These are phyloP conservation scores for Rhinella marina DNA, from an alignment of 2,797 vertebrate species.

Conservation along the genomic window DNA sequence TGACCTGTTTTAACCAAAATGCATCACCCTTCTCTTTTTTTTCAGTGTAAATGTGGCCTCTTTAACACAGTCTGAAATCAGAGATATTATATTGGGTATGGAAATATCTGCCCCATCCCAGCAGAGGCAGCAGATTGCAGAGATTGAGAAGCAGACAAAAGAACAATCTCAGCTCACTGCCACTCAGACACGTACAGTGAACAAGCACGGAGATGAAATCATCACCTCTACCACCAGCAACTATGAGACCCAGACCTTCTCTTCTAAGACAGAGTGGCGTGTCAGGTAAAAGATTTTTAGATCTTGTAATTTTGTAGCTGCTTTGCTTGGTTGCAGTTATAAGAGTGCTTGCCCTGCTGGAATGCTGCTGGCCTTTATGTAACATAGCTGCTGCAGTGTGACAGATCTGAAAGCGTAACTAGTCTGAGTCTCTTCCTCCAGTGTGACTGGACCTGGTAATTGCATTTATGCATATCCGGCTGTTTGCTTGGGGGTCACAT, in stretches of 20 bases:
- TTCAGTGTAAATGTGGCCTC: conserved; percentile 96
- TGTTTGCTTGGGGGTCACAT: not conserved
- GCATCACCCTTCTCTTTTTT: conserved; percentile 34
- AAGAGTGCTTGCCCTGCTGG: not conserved
- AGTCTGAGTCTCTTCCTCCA: not conserved
- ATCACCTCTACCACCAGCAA: conserved; percentile 99
- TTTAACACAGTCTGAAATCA: conserved; percentile 96
- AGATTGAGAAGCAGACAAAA: conserved; percentile 99
- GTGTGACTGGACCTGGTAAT: not conserved
- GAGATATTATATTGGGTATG: conserved; percentile 99
- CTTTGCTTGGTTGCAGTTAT: not conserved
- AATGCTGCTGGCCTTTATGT: not conserved
- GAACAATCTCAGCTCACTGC: conserved; percentile 98
- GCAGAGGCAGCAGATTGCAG: conserved; percentile 97
- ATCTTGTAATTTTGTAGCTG: no score
- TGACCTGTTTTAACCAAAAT: not conserved
- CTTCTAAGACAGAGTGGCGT: conserved; percentile 98
- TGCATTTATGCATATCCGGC: not conserved
- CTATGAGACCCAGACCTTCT: conserved; percentile 99
- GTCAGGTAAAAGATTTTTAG: conserved; percentile 81
- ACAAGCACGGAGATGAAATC: conserved; percentile 98
- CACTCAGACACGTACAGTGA: conserved; percentile 96
- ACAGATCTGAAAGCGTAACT: not conserved
- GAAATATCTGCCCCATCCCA: conserved; percentile 98
- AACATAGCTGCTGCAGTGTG: not conserved